Conservation (phyloP, 2,113 vertebrate species). For the Bothrops jararaca region DNA sequence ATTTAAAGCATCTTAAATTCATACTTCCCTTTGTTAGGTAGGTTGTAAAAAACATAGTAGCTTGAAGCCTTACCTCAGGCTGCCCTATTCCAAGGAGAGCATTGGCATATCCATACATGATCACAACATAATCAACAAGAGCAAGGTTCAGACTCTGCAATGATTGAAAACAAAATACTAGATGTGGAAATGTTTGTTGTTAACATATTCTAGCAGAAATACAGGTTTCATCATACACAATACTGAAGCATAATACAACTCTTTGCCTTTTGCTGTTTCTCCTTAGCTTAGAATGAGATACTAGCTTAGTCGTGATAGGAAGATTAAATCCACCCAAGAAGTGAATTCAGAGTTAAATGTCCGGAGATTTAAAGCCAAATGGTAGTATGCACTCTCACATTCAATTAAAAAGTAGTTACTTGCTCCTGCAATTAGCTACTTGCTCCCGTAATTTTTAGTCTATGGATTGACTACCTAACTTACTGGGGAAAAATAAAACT, state of each 20-base stretch:
- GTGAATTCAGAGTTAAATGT: neutral
- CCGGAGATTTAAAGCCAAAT: neutral
- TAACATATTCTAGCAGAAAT: neutral
- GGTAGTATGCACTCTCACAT: neutral
- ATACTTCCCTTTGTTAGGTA: neutral
- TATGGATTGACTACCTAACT: neutral
- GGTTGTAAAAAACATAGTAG: neutral
- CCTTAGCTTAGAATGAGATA: neutral
- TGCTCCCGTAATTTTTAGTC: neutral
- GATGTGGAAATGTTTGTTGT: fast-evolving
- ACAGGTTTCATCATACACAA: neutral
- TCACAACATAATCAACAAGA: conserved; percentile 76
- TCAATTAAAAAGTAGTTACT: neutral
- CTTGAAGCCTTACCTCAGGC: conserved; percentile 76
- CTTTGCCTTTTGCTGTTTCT: neutral
- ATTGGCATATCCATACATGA: conserved; percentile 81
- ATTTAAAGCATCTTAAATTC: no score
- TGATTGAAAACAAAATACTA: no score
- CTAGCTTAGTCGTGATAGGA: neutral
- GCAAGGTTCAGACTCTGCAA: conserved; percentile 76
- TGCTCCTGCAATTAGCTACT: neutral
- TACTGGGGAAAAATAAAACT: neutral
- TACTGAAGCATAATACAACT: neutral
- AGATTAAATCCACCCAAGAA: neutral
- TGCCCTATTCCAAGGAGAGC: conserved; percentile 86